Evolutionary conservation across 2,113 vertebrate genomes (phyloP).

Genomic region (Poicephalus meyeri): DNA sequence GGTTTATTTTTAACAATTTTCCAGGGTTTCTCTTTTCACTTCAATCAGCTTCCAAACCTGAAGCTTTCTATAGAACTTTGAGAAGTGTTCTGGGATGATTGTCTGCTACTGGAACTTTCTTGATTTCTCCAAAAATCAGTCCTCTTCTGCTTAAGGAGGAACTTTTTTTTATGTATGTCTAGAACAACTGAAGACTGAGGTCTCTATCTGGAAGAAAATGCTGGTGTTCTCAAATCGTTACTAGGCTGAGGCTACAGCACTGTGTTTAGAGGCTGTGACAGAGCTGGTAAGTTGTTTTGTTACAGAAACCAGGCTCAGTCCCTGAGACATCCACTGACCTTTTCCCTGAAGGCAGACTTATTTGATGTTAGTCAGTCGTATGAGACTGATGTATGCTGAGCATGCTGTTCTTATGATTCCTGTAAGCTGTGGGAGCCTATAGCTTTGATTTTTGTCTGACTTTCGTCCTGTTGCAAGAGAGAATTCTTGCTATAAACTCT

Average conservation of each 20-base stretch:
- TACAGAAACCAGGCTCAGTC: not conserved
- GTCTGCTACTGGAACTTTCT: not conserved
- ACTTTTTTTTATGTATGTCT: not conserved
- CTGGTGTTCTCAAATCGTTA: not conserved
- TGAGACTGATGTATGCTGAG: rapidly evolving
- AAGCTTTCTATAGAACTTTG: not conserved
- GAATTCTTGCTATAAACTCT: not conserved
- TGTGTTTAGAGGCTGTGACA: not conserved
- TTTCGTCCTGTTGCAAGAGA: not conserved
- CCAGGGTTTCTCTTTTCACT: not conserved
- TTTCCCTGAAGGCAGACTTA: not conserved
- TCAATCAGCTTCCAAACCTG: not conserved
- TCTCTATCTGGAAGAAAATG: not conserved
- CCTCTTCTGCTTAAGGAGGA: not conserved
- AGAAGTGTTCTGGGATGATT: not conserved
- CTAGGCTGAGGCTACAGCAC: not conserved
- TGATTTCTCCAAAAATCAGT: not conserved
- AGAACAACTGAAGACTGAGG: not conserved
- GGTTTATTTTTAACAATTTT: not conserved
- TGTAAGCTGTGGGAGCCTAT: not conserved
- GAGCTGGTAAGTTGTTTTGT: not conserved
- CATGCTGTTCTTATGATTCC: not conserved
- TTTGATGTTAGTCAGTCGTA: not conserved
- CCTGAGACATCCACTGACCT: not conserved
- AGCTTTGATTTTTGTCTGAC: not conserved